Percentiles rank a stretch among this genome's conserved stretches.
These are phyloP conservation scores for Gallinago jamesoni DNA, from an alignment of 2,113 vertebrate species.

Conservation along the genomic window DNA sequence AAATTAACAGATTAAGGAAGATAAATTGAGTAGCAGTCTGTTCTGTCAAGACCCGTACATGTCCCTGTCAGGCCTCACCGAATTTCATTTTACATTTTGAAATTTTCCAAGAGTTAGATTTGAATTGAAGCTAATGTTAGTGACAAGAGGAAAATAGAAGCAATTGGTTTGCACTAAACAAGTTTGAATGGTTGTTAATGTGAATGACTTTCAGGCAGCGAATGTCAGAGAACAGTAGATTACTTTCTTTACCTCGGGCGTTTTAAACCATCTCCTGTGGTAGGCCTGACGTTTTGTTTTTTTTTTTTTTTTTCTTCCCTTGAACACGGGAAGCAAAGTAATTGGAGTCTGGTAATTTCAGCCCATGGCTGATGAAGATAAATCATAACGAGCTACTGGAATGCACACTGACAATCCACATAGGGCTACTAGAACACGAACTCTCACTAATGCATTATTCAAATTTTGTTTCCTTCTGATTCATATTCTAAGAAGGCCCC, in stretches of 20 bases:
- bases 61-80: constrained; percentile 32
- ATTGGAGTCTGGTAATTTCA: constrained; percentile 80
- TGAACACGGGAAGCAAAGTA: constrained; percentile 73
- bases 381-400: constrained; percentile 75
- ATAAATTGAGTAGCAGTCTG: constrained; percentile 16
- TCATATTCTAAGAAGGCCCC: constrained; percentile 51
- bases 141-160: constrained; percentile 73
- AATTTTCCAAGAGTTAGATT: constrained; percentile 69
- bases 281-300: constrained; percentile 66
- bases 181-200: constrained; percentile 79
- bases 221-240: constrained; percentile 80
- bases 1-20: constrained; percentile 57
- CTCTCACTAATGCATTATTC: constrained; percentile 67
- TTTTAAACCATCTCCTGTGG: constrained; percentile 75
- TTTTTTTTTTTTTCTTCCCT: constrained; percentile 24
- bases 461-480: constrained; percentile 68
- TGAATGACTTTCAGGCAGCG: constrained; percentile 77
- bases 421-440: constrained; percentile 55
- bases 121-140: constrained; percentile 72
- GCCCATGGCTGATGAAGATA: constrained; percentile 79
- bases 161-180: constrained; percentile 77
- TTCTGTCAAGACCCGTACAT: constrained; percentile 21
- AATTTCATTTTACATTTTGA: constrained; percentile 54
- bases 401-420: constrained; percentile 70
- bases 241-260: constrained; percentile 79